Percentiles rank a stretch among this genome's conserved stretches.
These are phyloP conservation scores for Reinhardtius hippoglossoides DNA, from an alignment of 2,113 vertebrate species.

Conservation along the genomic window DNA sequence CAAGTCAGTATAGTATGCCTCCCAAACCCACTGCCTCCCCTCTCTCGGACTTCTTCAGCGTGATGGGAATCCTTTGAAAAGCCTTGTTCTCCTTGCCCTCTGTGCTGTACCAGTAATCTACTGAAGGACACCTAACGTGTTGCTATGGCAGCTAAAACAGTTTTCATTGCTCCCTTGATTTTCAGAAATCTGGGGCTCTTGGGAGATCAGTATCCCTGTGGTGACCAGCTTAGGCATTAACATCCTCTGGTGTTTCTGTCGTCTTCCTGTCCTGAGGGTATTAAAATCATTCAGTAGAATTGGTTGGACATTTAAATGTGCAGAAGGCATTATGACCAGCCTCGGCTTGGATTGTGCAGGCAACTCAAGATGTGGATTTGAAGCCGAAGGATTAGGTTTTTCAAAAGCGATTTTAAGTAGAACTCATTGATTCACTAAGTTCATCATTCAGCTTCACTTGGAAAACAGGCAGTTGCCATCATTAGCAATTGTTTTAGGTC, in stretches of 20 bases:
- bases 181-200: neutral
- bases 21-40: neutral
- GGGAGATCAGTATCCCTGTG: neutral
- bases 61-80: neutral
- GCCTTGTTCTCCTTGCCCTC: neutral
- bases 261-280: neutral
- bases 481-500: slow-evolving; percentile 16
- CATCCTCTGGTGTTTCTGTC: neutral
- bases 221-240: neutral
- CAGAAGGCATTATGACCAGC: neutral
- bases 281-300: neutral
- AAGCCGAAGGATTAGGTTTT: too few relatives aligned
- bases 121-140: neutral
- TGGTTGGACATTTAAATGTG: neutral
- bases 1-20: neutral
- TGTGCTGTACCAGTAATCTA: neutral
- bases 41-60: neutral
- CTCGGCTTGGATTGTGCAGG: neutral
- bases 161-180: slow-evolving; percentile 1
- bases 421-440: neutral
- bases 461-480: neutral
- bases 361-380: too few relatives aligned
- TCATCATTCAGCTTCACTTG: neutral
- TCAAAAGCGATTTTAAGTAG: neutral
- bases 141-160: neutral